Evolutionary conservation across 2,888 invertebrate genomes (phyloP).

Genomic region (Acleris cristana): DNA sequence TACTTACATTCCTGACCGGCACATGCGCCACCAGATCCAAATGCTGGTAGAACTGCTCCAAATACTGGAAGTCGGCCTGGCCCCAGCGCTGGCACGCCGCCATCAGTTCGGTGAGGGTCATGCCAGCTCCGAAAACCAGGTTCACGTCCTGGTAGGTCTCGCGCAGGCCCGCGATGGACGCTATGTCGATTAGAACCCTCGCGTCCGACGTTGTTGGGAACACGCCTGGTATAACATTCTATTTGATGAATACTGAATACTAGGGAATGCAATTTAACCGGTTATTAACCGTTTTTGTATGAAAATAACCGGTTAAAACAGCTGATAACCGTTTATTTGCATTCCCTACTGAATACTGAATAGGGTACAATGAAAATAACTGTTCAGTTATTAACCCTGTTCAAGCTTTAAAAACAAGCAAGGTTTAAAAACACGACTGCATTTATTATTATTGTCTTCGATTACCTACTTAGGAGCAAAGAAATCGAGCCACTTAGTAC

Average conservation of each 20-base stretch:
- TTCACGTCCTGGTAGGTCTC: conserved; percentile 60
- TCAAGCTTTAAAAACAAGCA: no score
- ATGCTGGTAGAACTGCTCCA: conserved; percentile 84
- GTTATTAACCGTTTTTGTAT: no score
- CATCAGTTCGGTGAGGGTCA: conserved; percentile 83
- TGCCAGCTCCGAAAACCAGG: conserved; percentile 84
- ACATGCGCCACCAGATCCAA: conserved; percentile 88
- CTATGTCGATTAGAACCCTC: conserved; percentile 85
- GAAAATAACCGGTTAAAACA: no score
- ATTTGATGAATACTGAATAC: no score
- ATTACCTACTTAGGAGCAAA: no score
- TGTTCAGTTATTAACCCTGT: no score
- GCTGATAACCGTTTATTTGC: no score
- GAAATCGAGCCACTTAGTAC: no score
- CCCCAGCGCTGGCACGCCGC: conserved; percentile 66
- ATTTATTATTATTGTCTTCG: no score
- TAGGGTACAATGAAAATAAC: background rate
- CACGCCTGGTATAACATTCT: conserved; percentile 68
- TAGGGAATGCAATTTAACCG: no score
- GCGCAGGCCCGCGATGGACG: conserved; percentile 80
- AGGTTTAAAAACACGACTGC: no score
- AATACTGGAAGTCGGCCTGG: conserved; percentile 82
- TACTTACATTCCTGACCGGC: conserved; percentile 89
- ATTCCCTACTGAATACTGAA: no score
- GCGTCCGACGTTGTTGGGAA: conserved; percentile 70